Conservation (phyloP, 37 sponge, comb jelly and placozoan genomes). For the Diacarnus erythraeanus region DNA sequence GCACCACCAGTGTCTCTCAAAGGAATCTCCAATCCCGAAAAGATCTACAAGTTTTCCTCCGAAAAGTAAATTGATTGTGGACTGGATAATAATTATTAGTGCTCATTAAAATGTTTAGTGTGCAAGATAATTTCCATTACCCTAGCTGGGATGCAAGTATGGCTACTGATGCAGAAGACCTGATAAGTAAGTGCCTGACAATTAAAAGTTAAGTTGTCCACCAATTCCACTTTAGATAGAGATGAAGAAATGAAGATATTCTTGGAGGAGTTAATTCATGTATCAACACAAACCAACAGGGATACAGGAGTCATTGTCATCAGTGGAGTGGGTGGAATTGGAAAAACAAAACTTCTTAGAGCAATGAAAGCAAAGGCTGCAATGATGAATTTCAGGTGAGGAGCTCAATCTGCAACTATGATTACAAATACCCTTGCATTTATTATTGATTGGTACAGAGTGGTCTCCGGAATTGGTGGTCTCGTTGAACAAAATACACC, state of each 20-base stretch:
- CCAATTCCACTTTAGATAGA: constrained; percentile 24
- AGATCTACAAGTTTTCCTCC: constrained; percentile 54
- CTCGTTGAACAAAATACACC: constrained; percentile 83
- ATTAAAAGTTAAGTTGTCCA: neutral
- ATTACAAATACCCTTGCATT: neutral
- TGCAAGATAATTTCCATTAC: neutral
- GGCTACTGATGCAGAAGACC: constrained; percentile 32
- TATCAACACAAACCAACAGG: constrained; percentile 37
- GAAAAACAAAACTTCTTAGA: constrained; percentile 79
- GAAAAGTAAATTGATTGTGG: constrained; percentile 36
- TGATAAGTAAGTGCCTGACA: constrained; percentile 20
- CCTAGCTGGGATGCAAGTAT: constrained; percentile 12
- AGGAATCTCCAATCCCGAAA: constrained; percentile 75
- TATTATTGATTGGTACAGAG: constrained; percentile 31
- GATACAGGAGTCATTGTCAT: constrained; percentile 57
- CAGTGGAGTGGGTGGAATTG: constrained; percentile 72
- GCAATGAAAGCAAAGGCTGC: constrained; percentile 76
- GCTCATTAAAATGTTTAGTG: neutral
- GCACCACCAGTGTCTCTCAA: constrained; percentile 72
- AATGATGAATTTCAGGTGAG: constrained; percentile 61
- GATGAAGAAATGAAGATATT: constrained; percentile 64
- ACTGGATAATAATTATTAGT: too few species aligned
- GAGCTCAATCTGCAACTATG: neutral
- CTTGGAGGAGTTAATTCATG: constrained; percentile 45
- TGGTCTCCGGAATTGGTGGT: constrained; percentile 79